Base-by-base conservation (phyloP, 2,888 invertebrate species). In the Mesopsocus fuscifrons region DNA sequence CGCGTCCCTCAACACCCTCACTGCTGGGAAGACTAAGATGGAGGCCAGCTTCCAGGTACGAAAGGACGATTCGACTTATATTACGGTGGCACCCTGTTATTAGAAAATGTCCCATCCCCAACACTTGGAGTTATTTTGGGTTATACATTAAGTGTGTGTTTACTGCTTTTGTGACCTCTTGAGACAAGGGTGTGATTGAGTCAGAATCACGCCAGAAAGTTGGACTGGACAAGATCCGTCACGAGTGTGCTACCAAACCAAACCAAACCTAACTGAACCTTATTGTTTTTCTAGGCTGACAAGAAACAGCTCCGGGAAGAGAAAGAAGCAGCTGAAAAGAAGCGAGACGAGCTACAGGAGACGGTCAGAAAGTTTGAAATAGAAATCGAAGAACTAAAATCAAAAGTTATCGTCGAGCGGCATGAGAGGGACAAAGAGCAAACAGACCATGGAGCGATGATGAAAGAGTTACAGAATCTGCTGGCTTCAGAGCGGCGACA, bases 341-440 rank as follows among this genome's bases (percentile, higher is more conserved):
- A 38, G 20, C 5, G 11, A 18, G 20, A 20, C n/a, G 38, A 38
- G 21, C 11, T 38, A 17, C 20, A 18, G 16, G 38, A 38, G 11
- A 16, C 15, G 21, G 38, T 38, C n/a, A 20, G 11, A 17, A 17
- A 5, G 5, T n/a, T 15, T 20, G 34, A 45, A 16, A 22, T 42
- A 6, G 77, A 78, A 52, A 55, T 76, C 2, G 75, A 74, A 50
- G 74, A 77, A 52, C 59, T 76, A 4, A 79, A 76, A 54, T 74
- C 77, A 8, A 77, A 77, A 57, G 67, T 87, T 45, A 72, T 78
- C 3, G 71, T 74, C 52, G 80, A 83, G 55, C 76, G 83, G 45
- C 77, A 79, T 54, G 84, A 87, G 52, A 65, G 83, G 44, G 85
- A 88, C 57, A 77, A 77, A 52, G 84, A 87, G 57, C 75, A 78